These are phyloP conservation scores for Pinctada fucata DNA, from an alignment of 2,888 invertebrate species.

Conservation along the genomic window DNA sequence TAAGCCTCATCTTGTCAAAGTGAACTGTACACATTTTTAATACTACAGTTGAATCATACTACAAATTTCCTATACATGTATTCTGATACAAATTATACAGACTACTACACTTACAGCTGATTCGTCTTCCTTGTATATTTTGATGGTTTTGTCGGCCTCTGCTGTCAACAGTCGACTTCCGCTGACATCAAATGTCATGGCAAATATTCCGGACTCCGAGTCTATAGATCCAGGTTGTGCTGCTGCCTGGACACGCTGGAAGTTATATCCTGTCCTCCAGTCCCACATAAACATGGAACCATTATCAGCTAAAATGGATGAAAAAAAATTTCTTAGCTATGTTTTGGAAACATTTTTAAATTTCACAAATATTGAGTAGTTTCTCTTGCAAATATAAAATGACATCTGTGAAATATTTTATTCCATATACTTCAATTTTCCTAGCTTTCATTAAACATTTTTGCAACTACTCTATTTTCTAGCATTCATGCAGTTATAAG, in stretches of 20 bases:
- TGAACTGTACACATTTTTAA: too few species aligned
- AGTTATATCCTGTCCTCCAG: slow-evolving; percentile 99
- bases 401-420: too few species aligned
- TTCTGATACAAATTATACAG: too few species aligned
- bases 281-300: slow-evolving; percentile 99
- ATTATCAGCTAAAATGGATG: slow-evolving; percentile 85
- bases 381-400: too few species aligned
- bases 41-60: too few species aligned
- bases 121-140: slow-evolving; percentile 98
- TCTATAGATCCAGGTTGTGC: slow-evolving; percentile 99
- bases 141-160: slow-evolving; percentile 99
- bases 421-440: too few species aligned
- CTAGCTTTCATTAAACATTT: too few species aligned
- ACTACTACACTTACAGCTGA: slow-evolving; percentile 82
- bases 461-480: too few species aligned
- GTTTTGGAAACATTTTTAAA: background rate
- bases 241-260: slow-evolving; percentile 89
- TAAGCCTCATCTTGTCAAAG: too few species aligned
- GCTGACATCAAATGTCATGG: slow-evolving; percentile 96
- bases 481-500: too few species aligned
- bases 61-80: too few species aligned
- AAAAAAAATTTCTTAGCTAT: background rate
- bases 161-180: slow-evolving; percentile 95
- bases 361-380: background rate
- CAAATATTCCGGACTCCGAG: slow-evolving; percentile 98